Conservation (phyloP, 2,113 vertebrate genomes). For the Alouatta palliata region DNA sequence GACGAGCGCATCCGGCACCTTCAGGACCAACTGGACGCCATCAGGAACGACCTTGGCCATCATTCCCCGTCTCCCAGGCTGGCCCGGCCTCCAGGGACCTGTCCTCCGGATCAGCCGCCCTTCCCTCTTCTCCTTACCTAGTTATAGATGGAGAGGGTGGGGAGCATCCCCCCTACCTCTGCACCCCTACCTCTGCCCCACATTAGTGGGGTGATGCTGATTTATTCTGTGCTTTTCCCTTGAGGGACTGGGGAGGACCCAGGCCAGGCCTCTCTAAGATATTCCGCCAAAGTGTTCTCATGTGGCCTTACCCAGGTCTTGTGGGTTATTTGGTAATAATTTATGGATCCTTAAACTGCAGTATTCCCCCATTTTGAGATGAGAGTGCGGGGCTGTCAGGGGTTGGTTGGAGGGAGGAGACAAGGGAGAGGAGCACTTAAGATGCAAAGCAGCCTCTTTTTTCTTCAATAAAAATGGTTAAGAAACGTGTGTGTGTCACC, state of each 20-base stretch:
- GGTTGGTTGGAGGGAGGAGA: background rate
- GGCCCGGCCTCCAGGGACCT: background rate
- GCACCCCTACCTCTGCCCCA: too few species aligned
- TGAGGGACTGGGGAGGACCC: background rate
- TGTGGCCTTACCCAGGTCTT: background rate
- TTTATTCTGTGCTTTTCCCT: background rate
- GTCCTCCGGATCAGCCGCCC: background rate
- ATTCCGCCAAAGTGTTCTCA: background rate
- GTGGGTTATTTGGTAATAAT: background rate
- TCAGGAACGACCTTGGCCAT: conserved; percentile 81
- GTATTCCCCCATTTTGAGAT: background rate
- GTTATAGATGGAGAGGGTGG: background rate
- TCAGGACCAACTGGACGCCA: conserved; percentile 90
- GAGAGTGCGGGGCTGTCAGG: background rate
- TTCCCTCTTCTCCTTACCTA: background rate
- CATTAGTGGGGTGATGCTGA: background rate
- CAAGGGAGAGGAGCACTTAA: background rate
- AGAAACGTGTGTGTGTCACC: background rate
- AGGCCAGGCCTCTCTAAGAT: background rate
- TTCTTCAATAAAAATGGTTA: conserved; percentile 39
- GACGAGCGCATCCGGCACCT: conserved; percentile 91
- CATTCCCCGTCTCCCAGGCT: conserved; percentile 57
- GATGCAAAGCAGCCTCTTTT: background rate
- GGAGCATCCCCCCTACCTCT: background rate
- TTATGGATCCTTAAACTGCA: background rate